A percentile compares a stretch with the other conserved stretches of the same genome.
Conservation (phyloP, 2,797 vertebrate species). For the Pseudotriccus pelzelni region DNA sequence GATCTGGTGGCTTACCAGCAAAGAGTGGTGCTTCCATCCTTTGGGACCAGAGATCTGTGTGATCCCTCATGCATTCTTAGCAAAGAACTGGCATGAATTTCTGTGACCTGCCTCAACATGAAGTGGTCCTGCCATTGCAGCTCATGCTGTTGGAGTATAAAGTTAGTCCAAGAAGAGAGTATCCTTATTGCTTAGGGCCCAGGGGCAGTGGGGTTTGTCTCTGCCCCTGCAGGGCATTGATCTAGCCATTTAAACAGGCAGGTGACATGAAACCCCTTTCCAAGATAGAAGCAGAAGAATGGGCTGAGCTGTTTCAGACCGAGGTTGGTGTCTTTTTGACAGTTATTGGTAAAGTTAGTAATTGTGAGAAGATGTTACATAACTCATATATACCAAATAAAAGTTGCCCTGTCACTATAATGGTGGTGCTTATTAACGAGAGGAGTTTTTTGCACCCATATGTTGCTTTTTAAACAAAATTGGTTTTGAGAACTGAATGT, state of each 20-base stretch:
- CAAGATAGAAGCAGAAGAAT: not conserved
- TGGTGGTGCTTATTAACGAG: not conserved
- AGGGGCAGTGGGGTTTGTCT: not conserved
- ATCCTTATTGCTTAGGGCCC: not conserved
- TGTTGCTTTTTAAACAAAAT: not conserved
- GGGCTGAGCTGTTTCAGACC: not conserved
- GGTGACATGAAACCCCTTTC: not conserved
- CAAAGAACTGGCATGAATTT: not conserved
- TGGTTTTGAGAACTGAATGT: not conserved
- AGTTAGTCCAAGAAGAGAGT: not conserved
- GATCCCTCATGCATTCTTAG: not conserved
- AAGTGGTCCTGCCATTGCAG: not conserved
- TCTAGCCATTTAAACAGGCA: not conserved
- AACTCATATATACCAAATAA: not conserved
- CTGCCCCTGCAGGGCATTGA: not conserved
- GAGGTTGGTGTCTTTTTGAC: not conserved
- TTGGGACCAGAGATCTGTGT: not conserved
- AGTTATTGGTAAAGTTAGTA: not conserved
- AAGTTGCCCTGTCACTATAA: not conserved
- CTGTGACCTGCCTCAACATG: accelerated
- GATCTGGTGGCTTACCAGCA: not conserved
- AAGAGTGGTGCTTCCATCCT: not conserved
- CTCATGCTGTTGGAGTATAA: not conserved
- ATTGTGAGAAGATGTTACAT: accelerated
- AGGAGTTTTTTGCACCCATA: accelerated